A percentile compares a stretch with the other conserved stretches of the same genome.
Evolutionary conservation across 53 echinoderm and acorn worm species (phyloP).

Genomic region (Luidia sarsii): DNA sequence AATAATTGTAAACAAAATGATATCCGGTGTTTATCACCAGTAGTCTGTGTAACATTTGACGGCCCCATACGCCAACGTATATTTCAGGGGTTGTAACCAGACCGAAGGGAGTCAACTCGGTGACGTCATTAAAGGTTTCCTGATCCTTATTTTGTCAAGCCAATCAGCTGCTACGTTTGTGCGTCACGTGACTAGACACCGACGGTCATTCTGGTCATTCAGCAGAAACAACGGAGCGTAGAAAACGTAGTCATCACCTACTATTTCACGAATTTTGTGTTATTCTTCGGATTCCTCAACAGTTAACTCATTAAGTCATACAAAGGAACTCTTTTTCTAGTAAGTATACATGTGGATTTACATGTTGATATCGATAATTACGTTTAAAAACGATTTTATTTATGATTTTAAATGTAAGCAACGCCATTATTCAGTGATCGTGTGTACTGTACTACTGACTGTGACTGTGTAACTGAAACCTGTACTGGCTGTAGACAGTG

Average conservation of each 20-base stretch:
- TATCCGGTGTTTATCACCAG: constrained; percentile 37
- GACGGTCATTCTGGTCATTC: constrained; percentile 49
- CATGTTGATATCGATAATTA: neutral
- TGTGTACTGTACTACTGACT: neutral
- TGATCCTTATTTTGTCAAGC: constrained; percentile 6
- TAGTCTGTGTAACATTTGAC: constrained; percentile 8
- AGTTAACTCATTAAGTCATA: neutral
- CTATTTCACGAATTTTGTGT: constrained; percentile 22
- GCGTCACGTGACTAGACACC: constrained; percentile 39
- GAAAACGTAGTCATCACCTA: constrained; percentile 31
- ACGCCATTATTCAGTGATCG: constrained; percentile 17
- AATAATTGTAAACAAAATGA: constrained; percentile 49
- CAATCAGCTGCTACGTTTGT: constrained; percentile 16
- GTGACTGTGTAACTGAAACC: no score
- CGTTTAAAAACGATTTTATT: constrained; percentile 5
- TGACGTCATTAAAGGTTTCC: constrained; percentile 51
- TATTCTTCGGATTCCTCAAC: constrained; percentile 8
- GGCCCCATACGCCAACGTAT: neutral
- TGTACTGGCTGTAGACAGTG: no score
- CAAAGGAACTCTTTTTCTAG: neutral
- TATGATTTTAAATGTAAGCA: constrained; percentile 4
- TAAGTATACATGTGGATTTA: neutral
- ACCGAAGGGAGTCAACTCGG: constrained; percentile 43
- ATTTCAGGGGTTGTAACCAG: constrained; percentile 20
- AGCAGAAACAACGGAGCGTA: constrained; percentile 43